These are phyloP conservation scores for Sesia bembeciformis DNA, from an alignment of 2,888 invertebrate genomes.

Conservation along the genomic window DNA sequence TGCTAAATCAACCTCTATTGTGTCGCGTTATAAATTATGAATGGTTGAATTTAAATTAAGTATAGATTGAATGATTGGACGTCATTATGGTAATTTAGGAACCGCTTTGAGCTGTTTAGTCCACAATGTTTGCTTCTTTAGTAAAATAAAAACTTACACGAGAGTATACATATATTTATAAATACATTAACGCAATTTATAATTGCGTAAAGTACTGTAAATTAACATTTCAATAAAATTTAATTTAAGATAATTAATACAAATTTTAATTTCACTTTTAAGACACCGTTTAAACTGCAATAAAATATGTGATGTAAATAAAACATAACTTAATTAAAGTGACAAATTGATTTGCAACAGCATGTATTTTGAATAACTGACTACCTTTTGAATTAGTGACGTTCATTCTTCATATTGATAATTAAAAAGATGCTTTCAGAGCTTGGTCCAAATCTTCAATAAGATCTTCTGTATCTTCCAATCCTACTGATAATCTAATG, in stretches of 20 bases:
- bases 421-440: constrained; percentile 68
- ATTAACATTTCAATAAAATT: too few relatives aligned
- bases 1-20: constrained; percentile 12
- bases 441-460: constrained; percentile 89
- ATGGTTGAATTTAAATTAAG: constrained; percentile 4
- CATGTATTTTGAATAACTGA: too few relatives aligned
- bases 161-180: not conserved
- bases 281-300: not conserved
- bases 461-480: constrained; percentile 91
- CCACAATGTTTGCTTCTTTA: not conserved
- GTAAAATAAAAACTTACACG: too few relatives aligned
- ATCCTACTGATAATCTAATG: constrained; percentile 90
- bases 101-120: not conserved
- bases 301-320: too few relatives aligned
- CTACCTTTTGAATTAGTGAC: not conserved
- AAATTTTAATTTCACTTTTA: not conserved
- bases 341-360: too few relatives aligned
- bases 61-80: constrained; percentile 3
- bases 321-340: too few relatives aligned
- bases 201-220: not conserved
- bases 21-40: not conserved
- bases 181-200: not conserved
- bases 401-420: not conserved
- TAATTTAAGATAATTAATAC: not conserved
- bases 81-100: not conserved